Evolutionary conservation across 2,888 invertebrate genomes (phyloP), one percentile per base, ranked within the genome.

Genomic region (Atherix ibis): DNA sequence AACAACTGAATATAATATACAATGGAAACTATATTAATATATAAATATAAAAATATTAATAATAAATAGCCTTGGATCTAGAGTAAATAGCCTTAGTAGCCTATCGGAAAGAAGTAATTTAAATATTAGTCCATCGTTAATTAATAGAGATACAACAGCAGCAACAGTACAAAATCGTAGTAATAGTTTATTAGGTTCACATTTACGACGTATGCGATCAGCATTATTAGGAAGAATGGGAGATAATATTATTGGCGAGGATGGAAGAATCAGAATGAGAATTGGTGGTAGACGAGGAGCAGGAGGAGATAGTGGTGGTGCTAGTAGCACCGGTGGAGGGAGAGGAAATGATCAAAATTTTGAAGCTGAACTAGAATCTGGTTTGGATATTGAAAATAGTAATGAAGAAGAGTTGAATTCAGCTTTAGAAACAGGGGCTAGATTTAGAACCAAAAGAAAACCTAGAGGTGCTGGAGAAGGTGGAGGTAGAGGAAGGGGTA

Each of bases 21-120:
- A n/a, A n/a, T n/a, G n/a, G n/a, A n/a, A n/a, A n/a, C n/a, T n/a
- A n/a, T n/a, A n/a, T n/a, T n/a, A n/a, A n/a, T n/a, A n/a, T n/a
- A n/a, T n/a, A n/a, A n/a, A n/a, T n/a, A n/a, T n/a, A n/a, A n/a
- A n/a, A n/a, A n/a, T n/a, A n/a, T n/a, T n/a, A n/a, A n/a, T n/a
- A n/a, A n/a, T n/a, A n/a, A n/a, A 26, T 19, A 34, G 34, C 29
- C 44, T 51, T 35, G 54, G 50, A 16, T 57, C 58, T n/a, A 56
- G 49, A 26, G 24, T 18, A 36, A 51, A 52, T 24, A 49, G 50
- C 24, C 56, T 51, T 47, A 58, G 55, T 42, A 57, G 27, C 27
- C 26, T 25, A 36, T 36, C 36, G 31, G 27, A 19, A 31, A 31
- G 14, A 36, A 31, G 16, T 36, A 31, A 27, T 31, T 18, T 27